Conservation (phyloP, 1,140 invertebrate genomes). For the Drosophila varians region DNA sequence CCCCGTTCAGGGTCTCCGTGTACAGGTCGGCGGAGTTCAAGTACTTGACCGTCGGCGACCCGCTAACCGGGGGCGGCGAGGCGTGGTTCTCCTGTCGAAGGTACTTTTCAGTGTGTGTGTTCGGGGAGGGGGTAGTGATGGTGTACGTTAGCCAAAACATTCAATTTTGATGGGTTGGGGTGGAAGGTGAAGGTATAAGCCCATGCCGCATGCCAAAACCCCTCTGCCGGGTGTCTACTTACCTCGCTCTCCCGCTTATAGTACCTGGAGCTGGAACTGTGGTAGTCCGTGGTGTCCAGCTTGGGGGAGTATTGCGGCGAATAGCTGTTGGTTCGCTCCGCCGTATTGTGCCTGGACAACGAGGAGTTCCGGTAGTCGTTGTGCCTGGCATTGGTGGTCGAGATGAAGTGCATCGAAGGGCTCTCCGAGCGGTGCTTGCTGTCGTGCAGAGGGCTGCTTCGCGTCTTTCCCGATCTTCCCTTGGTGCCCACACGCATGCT, state of each 20-base stretch:
- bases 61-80: conserved; percentile 56
- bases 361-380: conserved; percentile 78
- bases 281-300: conserved; percentile 75
- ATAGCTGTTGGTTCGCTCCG: conserved; percentile 75
- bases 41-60: conserved; percentile 70
- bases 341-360: conserved; percentile 58
- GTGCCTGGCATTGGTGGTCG: conserved; percentile 70
- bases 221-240: conserved; percentile 28
- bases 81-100: conserved; percentile 75
- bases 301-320: conserved; percentile 81
- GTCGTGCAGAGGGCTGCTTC: conserved; percentile 80
- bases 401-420: conserved; percentile 82
- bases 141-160: conserved; percentile 64
- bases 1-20: conserved; percentile 48
- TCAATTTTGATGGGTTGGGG: conserved; percentile 64
- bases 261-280: conserved; percentile 74
- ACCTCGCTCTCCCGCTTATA: conserved; percentile 83
- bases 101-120: conserved; percentile 67
- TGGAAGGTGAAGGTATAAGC: conserved; percentile 34
- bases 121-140: conserved; percentile 18
- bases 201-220: conserved; percentile 43
- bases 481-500: conserved; percentile 89
- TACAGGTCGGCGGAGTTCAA: conserved; percentile 76
- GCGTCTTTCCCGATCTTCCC: conserved; percentile 85
- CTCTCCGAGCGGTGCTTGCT: conserved; percentile 82